Evolutionary conservation across 64 coral and sea anemone genomes (phyloP).

Genomic region (Pocillopora damicornis): DNA sequence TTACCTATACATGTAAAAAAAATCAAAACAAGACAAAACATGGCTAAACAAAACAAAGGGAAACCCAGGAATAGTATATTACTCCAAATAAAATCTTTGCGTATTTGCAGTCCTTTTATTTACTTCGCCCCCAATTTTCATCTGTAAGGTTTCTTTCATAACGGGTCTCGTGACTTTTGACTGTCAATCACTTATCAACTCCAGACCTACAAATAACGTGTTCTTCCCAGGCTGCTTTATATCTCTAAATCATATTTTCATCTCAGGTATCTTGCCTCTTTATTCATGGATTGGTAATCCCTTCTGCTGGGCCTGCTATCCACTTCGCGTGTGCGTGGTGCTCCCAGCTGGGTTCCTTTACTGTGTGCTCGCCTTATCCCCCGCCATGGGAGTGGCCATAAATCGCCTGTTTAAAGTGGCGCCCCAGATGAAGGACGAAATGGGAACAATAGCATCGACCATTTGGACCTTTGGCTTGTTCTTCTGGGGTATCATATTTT

Average conservation of each 20-base stretch:
- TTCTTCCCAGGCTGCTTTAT: not conserved
- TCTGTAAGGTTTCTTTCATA: no score
- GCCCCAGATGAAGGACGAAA: conserved; percentile 69
- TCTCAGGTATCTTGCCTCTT: conserved; percentile 74
- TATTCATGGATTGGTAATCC: conserved; percentile 93
- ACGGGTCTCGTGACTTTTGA: no score
- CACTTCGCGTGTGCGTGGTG: conserved; percentile 77
- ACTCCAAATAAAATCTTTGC: no score
- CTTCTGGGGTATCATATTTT: conserved; percentile 81
- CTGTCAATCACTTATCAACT: no score
- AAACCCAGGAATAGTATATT: no score
- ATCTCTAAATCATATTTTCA: not conserved
- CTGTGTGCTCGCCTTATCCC: conserved; percentile 70
- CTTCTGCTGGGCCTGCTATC: conserved; percentile 93
- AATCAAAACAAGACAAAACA: no score
- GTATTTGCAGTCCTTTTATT: no score
- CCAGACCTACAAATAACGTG: no score
- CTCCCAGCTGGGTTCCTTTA: conserved; percentile 89
- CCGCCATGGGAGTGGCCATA: conserved; percentile 87
- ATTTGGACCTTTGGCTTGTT: conserved; percentile 96
- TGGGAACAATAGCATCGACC: conserved; percentile 78
- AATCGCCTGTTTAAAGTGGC: conserved; percentile 84
- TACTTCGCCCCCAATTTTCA: no score
- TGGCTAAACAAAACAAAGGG: no score
- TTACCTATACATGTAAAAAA: no score